A percentile compares a stretch with the other conserved stretches of the same genome.
Conservation (phyloP, 1,140 invertebrate species). For the Globodera ellingtonae region DNA sequence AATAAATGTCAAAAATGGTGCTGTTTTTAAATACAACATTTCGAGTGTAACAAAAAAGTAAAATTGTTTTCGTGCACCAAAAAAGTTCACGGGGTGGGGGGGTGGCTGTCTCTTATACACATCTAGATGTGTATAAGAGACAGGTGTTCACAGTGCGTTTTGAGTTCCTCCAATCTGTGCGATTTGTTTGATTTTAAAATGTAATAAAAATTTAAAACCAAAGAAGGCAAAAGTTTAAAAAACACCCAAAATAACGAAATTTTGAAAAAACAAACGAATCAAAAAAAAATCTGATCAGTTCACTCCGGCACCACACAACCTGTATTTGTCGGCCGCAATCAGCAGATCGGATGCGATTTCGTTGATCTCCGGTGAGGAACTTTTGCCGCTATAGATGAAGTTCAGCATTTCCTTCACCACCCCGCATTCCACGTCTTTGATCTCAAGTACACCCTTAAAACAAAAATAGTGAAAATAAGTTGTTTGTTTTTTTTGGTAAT, state of each 20-base stretch:
- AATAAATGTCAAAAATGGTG: no score
- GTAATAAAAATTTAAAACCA: no score
- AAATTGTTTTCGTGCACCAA: no score
- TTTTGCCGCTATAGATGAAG: slow-evolving; percentile 61
- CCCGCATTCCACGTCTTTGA: slow-evolving; percentile 58
- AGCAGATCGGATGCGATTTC: slow-evolving; percentile 63
- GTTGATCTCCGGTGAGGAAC: slow-evolving; percentile 48
- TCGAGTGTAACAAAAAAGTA: no score
- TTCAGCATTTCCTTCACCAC: slow-evolving; percentile 62
- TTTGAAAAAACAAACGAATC: neutral
- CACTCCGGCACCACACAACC: slow-evolving; percentile 26
- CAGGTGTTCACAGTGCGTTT: slow-evolving; percentile 60
- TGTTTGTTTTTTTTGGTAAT: no score
- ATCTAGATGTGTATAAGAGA: no score
- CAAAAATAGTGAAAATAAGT: neutral
- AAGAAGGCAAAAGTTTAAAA: neutral
- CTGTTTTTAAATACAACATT: no score
- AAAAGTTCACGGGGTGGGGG: no score
- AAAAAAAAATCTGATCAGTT: neutral
- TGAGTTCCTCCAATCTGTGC: slow-evolving; percentile 55
- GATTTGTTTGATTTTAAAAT: no score
- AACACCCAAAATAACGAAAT: no score
- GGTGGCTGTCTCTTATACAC: no score
- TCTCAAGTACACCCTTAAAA: slow-evolving; percentile 59
- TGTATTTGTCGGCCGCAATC: slow-evolving; percentile 64